These are phyloP conservation scores for Acanthopleura granulata DNA, from an alignment of 2,888 invertebrate genomes.

Conservation along the genomic window DNA sequence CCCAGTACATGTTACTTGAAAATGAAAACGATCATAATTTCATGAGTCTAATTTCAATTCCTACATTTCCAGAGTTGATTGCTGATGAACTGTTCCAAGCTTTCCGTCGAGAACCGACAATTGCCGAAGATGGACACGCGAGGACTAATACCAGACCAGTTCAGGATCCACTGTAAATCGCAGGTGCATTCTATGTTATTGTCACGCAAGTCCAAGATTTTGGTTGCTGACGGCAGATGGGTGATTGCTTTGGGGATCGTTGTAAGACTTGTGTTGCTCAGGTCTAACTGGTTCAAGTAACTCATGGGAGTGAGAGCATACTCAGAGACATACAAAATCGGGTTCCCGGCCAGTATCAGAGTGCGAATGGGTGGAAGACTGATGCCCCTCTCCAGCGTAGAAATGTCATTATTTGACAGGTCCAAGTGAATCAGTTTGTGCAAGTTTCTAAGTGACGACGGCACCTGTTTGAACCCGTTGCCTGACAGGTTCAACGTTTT, in stretches of 20 bases:
- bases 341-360: not conserved
- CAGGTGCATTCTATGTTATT: not conserved
- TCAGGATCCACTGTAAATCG: not conserved
- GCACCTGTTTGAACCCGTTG: not conserved
- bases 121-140: not conserved
- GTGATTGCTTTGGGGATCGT: not conserved
- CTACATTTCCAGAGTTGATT: too few relatives aligned
- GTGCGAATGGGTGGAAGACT: not conserved
- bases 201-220: not conserved
- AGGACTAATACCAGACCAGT: not conserved
- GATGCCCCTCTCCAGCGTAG: not conserved
- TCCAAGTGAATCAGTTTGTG: not conserved
- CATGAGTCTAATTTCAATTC: too few relatives aligned
- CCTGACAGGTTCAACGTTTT: not conserved
- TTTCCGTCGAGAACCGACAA: not conserved
- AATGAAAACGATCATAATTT: too few relatives aligned
- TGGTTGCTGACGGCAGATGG: not conserved
- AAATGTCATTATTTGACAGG: not conserved
- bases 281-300: not conserved
- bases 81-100: too few relatives aligned
- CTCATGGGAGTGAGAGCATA: not conserved
- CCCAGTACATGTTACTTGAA: too few relatives aligned
- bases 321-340: not conserved
- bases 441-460: not conserved
- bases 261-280: not conserved